Evolutionary conservation across 2,888 invertebrate genomes (phyloP), one percentile per base, ranked within the genome.

Genomic region (Lithosia quadra): DNA sequence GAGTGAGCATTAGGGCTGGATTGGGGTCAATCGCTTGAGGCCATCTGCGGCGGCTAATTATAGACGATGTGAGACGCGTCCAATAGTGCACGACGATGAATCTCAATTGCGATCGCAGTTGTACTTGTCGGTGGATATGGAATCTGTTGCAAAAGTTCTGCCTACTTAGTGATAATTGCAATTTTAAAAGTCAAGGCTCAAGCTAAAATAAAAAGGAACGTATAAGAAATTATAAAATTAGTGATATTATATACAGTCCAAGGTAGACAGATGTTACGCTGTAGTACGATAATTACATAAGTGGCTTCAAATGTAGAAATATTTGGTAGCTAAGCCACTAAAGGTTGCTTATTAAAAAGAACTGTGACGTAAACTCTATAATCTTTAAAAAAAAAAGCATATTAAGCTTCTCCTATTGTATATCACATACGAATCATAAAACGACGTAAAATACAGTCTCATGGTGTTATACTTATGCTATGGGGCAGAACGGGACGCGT

Each of bases 1-100:
- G 86, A 84, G 89, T 90, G 86, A 85, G 90, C 88, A 91, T 91
- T 91, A 92, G 91, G 90, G 90, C 89, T 77, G 91, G 91, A 94
- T 94, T 91, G 92, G 88, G 94, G 95, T 95, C 94, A 94, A 92
- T 91, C 94, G 92, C 89, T 91, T 90, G 93, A 92, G 92, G 93
- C 93, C 93, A 94, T 93, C 92, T 92, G 93, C 90, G 89, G 85
- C 80, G 85, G 88, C 90, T 95, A 94, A 94, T 94, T 94, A 94
- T 94, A 94, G 92, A 87, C 85, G 86, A 87, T 84, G 83, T 86
- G 88, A 90, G 89, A 86, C 86, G 87, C 87, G 85, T 82, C 88
- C 89, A 89, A 91, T 90, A 88, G 88, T 86, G 87, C 87, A 88
- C 87, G 83, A 88, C 87, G 87, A 84, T 88, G 88, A 87, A 89